Conservation (phyloP, 2,113 vertebrate genomes). For the Alectura lathami region DNA sequence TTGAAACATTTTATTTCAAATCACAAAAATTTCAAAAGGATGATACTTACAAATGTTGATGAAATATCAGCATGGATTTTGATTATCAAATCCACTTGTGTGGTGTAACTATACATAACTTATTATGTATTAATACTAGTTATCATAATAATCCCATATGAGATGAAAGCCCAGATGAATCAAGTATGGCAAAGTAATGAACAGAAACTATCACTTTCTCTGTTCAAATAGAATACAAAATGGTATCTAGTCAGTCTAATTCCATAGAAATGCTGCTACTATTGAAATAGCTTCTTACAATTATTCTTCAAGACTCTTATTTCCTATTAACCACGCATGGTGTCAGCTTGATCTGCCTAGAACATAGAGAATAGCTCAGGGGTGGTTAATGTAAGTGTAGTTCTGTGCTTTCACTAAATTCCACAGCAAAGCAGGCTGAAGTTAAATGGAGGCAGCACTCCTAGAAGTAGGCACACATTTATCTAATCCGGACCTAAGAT, state of each 20-base stretch:
- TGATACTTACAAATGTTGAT: neutral
- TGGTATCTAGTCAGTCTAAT: neutral
- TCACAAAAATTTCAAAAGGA: neutral
- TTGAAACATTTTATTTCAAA: neutral
- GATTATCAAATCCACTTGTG: slow-evolving; percentile 11
- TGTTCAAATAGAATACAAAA: slow-evolving; percentile 31
- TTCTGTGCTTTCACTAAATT: neutral
- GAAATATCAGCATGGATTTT: slow-evolving; percentile 17
- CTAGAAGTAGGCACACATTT: rapidly evolving
- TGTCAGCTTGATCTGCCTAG: neutral
- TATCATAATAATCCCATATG: slow-evolving; percentile 7
- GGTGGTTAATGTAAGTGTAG: neutral
- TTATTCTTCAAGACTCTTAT: neutral
- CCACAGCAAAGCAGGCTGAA: too few species aligned
- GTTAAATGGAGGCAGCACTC: too few species aligned
- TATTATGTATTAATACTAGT: slow-evolving; percentile 13
- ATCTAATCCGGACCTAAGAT: neutral
- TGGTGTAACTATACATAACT: slow-evolving; percentile 26
- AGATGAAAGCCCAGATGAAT: slow-evolving; percentile 43
- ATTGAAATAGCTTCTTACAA: neutral
- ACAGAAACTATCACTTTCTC: neutral
- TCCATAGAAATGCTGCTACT: neutral
- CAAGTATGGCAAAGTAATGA: slow-evolving; percentile 16
- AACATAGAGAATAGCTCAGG: neutral
- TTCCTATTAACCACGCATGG: neutral